A percentile compares a stretch with the other conserved stretches of the same genome.
Conservation (phyloP, 2,113 vertebrate species). For the Scartelaos histophorus region DNA sequence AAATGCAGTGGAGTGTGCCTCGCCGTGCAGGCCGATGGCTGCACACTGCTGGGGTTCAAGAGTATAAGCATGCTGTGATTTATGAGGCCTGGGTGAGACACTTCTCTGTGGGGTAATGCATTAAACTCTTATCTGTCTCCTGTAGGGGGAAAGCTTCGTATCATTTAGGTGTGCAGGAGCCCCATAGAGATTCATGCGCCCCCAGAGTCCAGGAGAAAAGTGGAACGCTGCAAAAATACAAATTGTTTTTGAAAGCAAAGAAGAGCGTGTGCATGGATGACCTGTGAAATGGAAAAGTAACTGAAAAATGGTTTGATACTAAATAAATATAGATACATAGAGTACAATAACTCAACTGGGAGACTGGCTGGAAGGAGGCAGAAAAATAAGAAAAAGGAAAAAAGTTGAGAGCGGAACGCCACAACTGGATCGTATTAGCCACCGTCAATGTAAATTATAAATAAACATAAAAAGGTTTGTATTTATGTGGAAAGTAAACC, state of each 20-base stretch:
- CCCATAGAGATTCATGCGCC: constrained; percentile 44
- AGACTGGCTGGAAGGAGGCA: too few relatives aligned
- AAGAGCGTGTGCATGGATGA: too few relatives aligned
- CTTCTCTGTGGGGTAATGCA: constrained; percentile 66
- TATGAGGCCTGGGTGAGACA: constrained; percentile 57
- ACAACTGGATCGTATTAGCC: too few relatives aligned
- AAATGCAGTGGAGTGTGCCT: constrained; percentile 19
- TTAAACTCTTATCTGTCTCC: constrained; percentile 73
- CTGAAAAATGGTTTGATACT: too few relatives aligned
- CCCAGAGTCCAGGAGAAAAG: constrained; percentile 26
- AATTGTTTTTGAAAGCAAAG: constrained; percentile 12
- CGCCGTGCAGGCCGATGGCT: constrained; percentile 5
- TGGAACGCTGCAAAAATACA: constrained; percentile 36
- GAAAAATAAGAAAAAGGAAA: too few relatives aligned
- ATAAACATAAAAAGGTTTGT: too few relatives aligned
- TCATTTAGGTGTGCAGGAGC: constrained; percentile 36
- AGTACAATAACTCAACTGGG: too few relatives aligned
- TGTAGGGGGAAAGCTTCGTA: constrained; percentile 47
- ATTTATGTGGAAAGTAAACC: too few relatives aligned
- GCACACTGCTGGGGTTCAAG: constrained; percentile 35
- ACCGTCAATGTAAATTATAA: too few relatives aligned
- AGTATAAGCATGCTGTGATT: constrained; percentile 62
- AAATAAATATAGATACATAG: too few relatives aligned
- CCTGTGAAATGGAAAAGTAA: too few relatives aligned
- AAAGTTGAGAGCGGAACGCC: too few relatives aligned